Evolutionary conservation across 2,888 invertebrate genomes (phyloP).

Genomic region (Andrena dorsata): DNA sequence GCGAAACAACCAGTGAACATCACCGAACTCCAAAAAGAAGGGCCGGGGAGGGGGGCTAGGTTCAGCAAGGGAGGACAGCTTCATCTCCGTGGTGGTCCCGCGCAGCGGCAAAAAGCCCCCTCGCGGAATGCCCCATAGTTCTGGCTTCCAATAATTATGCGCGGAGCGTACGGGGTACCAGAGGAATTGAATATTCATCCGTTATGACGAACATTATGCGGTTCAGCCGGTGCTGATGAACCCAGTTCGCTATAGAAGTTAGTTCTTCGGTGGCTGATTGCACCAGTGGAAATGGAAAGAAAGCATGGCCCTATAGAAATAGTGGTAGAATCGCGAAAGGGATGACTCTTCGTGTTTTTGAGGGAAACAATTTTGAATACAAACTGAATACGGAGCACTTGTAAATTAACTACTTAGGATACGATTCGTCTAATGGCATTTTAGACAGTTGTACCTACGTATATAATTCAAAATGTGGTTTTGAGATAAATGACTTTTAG

Average conservation of each 20-base stretch:
- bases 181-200: constrained; percentile 27
- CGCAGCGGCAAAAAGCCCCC: constrained; percentile 71
- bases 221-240: not conserved
- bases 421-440: too few relatives aligned
- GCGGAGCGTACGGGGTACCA: not conserved
- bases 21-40: constrained; percentile 47
- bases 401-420: too few relatives aligned
- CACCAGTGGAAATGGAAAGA: not conserved
- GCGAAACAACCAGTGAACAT: constrained; percentile 69
- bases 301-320: not conserved
- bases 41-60: constrained; percentile 49
- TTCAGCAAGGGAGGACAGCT: constrained; percentile 77
- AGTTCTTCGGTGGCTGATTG: not conserved
- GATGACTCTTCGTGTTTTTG: too few relatives aligned
- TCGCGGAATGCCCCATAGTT: constrained; percentile 46
- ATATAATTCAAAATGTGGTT: too few relatives aligned
- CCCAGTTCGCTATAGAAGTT: not conserved
- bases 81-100: constrained; percentile 83
- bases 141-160: constrained; percentile 31
- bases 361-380: too few relatives aligned
- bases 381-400: too few relatives aligned
- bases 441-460: too few relatives aligned
- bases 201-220: not conserved
- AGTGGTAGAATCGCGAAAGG: too few relatives aligned
- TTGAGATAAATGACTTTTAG: too few relatives aligned